Evolutionary conservation across 1,140 invertebrate genomes (phyloP).

Genomic region (Bombyx mandarina): DNA sequence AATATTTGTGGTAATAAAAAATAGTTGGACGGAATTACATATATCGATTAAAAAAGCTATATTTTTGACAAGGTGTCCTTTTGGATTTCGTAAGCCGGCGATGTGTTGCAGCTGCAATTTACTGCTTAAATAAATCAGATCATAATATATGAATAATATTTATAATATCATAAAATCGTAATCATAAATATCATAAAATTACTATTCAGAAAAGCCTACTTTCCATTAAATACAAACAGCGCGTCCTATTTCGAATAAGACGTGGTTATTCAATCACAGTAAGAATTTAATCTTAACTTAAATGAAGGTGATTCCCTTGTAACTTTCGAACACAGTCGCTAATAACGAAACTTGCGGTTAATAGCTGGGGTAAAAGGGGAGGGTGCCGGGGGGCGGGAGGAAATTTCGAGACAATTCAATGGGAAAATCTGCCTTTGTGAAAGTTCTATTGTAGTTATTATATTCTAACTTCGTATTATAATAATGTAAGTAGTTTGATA

Average conservation of each 20-base stretch:
- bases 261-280: slow-evolving; percentile 30
- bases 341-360: slow-evolving; percentile 64
- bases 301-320: slow-evolving; percentile 58
- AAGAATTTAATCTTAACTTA: slow-evolving; percentile 61
- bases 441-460: slow-evolving; percentile 41
- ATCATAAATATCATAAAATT: too few relatives aligned
- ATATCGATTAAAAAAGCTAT: too few relatives aligned
- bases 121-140: too few relatives aligned
- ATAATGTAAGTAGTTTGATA: slow-evolving; percentile 13
- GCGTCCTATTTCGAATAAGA: slow-evolving; percentile 10
- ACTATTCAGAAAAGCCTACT: too few relatives aligned
- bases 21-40: too few relatives aligned
- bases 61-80: too few relatives aligned
- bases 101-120: too few relatives aligned
- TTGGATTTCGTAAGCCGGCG: too few relatives aligned
- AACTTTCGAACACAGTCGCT: slow-evolving; percentile 55
- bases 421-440: slow-evolving; percentile 62
- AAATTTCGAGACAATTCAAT: slow-evolving; percentile 60
- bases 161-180: too few relatives aligned
- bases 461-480: slow-evolving; percentile 20
- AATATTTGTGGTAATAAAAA: too few relatives aligned
- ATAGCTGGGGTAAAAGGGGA: slow-evolving; percentile 27
- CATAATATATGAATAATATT: too few relatives aligned
- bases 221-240: too few relatives aligned
- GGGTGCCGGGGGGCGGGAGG: slow-evolving; percentile 15